These are phyloP conservation scores for Schlechtendalia chinensis DNA, from an alignment of 1,140 invertebrate genomes.

Conservation along the genomic window DNA sequence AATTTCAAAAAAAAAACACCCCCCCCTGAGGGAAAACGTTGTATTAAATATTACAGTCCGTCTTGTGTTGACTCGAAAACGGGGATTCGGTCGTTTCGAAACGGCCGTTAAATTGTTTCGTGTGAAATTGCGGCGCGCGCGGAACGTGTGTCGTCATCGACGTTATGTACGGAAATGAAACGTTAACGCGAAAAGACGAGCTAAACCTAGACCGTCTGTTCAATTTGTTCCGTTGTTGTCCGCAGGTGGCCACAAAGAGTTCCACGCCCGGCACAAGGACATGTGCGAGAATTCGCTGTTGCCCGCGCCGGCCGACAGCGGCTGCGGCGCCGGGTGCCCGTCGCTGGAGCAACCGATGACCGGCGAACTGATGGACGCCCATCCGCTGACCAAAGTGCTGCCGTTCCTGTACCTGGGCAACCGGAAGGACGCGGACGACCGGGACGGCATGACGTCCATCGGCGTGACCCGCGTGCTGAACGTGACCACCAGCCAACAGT, in stretches of 20 bases:
- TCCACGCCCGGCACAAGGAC: slow-evolving; percentile 65
- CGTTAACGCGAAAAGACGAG: too few relatives aligned
- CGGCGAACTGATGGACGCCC: slow-evolving; percentile 66
- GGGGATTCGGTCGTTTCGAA: too few relatives aligned
- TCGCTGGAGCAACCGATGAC: slow-evolving; percentile 22
- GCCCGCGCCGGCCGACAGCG: slow-evolving; percentile 55
- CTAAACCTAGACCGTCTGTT: too few relatives aligned
- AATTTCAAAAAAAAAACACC: too few relatives aligned
- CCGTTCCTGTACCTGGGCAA: slow-evolving; percentile 88
- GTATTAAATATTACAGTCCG: too few relatives aligned
- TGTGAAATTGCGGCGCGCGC: too few relatives aligned
- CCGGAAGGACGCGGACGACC: slow-evolving; percentile 76
- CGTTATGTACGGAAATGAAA: too few relatives aligned
- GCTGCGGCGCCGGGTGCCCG: slow-evolving; percentile 52
- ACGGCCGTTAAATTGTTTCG: too few relatives aligned
- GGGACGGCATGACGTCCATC: slow-evolving; percentile 65
- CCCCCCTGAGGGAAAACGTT: too few relatives aligned
- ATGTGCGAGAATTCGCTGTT: slow-evolving; percentile 65
- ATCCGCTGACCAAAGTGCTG: slow-evolving; percentile 76
- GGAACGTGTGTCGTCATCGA: too few relatives aligned
- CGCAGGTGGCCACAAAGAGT: slow-evolving; percentile 70
- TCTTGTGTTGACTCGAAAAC: too few relatives aligned
- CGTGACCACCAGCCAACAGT: slow-evolving; percentile 62
- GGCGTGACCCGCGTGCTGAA: slow-evolving; percentile 76
- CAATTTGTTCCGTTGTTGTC: too few relatives aligned